Base-by-base conservation (phyloP, 2,113 vertebrate genomes). In the Aviceda subcristata region DNA sequence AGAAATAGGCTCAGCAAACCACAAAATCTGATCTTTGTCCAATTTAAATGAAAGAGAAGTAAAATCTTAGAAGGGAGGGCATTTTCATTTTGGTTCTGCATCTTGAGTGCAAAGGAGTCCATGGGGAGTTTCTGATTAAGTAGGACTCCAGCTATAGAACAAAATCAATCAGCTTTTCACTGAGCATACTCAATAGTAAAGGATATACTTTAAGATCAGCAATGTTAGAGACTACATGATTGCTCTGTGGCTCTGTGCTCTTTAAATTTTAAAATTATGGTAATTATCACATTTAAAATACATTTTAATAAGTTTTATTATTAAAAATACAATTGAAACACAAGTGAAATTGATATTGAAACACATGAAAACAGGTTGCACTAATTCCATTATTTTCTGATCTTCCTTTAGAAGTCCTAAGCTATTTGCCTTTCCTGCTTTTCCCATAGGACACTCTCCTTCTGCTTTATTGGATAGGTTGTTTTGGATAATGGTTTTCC, bases 231-330 rank as follows among this genome's bases (percentile, higher is more conserved):
- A 46, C 46, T 75, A 19, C 24, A 30, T 66, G 67, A 67, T 89
- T 93, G 63, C 32, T 83, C 20, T 48, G 30, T 88, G 51, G 20
- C 30, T 89, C 34, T 71, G 26, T 80, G 36, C 60, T 87, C 51
- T 88, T 95, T 56, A 75, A 60, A 90, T 74, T 80, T 90, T 86
- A 32, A 51, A 92, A 53, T 89, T 84, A 75, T 39, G 13, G 7
- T 76, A 75, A 67, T 86, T 92, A 57, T 75, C 41, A 90, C n/a
- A 69, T 77, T 94, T 82, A 46, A 97, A 92, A 81, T 90, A 55
- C 4, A n/a, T 74, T 83, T 86, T 50, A 27, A 27, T 51, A 57
- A 39, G 15, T 92, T 88, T 86, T 71, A 67, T 43, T 91, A 81
- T 80, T 94, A 91, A 89, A 95, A 87, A 84, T 78, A 34, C 57